Conservation (phyloP, 1,140 invertebrate species). For the Orchestia grillus region DNA sequence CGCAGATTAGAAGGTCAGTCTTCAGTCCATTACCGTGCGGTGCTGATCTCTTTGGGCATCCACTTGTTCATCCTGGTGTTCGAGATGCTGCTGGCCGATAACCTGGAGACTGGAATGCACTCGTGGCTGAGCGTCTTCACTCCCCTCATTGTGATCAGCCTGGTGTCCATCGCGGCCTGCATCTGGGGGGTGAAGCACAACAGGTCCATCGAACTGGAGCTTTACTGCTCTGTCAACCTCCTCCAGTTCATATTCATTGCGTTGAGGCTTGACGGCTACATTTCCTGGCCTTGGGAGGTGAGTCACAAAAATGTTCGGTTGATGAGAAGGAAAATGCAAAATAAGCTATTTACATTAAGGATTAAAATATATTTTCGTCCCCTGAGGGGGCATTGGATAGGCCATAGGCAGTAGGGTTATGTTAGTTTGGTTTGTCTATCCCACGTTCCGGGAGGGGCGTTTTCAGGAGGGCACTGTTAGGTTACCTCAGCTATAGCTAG, state of each 20-base stretch:
- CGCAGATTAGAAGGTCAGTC: conserved; percentile 92
- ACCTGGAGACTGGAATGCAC: conserved; percentile 89
- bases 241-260: conserved; percentile 97
- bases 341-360: too few species aligned
- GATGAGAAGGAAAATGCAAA: too few species aligned
- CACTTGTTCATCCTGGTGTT: conserved; percentile 96
- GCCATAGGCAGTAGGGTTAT: too few species aligned
- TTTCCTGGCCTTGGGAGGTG: conserved; percentile 98
- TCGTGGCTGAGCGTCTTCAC: conserved; percentile 97
- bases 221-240: conserved; percentile 97
- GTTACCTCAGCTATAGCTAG: too few species aligned
- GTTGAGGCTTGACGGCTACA: conserved; percentile 88
- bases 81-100: conserved; percentile 94
- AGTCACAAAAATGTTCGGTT: too few species aligned
- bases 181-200: conserved; percentile 99
- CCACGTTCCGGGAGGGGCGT: too few species aligned
- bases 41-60: conserved; percentile 93
- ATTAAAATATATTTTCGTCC: too few species aligned
- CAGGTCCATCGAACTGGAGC: conserved; percentile 94
- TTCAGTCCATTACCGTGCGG: conserved; percentile 96
- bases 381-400: too few species aligned
- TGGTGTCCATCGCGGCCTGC: conserved; percentile 95
- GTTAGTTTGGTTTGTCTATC: too few species aligned
- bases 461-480: too few species aligned
- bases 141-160: conserved; percentile 94